Percentiles rank a stretch among this genome's conserved stretches.
phyloP scores from a whole-genome alignment of 2,113 vertebrate species.

The Octodon degus region DNA sequence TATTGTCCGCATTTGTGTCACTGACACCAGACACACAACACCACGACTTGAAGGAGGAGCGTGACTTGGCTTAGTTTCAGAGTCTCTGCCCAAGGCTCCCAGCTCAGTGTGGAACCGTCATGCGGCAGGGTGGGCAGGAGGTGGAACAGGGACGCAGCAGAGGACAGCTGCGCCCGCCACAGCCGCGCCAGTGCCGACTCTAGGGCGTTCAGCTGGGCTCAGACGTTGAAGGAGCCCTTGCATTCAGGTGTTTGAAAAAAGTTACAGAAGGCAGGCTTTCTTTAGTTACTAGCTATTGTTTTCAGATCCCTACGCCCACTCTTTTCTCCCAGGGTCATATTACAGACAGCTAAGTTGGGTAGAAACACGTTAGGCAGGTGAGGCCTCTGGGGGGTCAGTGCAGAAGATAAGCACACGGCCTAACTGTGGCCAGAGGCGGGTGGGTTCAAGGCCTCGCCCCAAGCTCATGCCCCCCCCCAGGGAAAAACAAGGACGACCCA shows the following conservation, averaged over 20 bases:
- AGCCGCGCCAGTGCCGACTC: not conserved
- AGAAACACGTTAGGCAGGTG: not conserved
- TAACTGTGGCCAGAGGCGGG: too few relatives aligned
- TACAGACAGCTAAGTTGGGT: not conserved
- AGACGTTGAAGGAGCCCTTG: not conserved
- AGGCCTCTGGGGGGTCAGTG: too few relatives aligned
- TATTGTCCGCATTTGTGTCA: not conserved
- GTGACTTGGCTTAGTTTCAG: not conserved
- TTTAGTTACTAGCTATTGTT: not conserved
- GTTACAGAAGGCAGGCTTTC: not conserved
- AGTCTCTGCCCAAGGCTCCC: not conserved
- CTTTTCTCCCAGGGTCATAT: not conserved
- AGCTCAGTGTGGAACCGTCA: not conserved
- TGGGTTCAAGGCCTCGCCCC: not conserved
- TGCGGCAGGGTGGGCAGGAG: not conserved
- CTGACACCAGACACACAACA: not conserved
- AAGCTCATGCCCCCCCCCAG: not conserved
- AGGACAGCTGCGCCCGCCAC: not conserved
- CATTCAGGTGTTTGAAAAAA: not conserved
- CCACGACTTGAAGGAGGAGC: not conserved
- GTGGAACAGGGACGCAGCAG: not conserved
- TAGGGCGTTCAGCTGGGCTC: not conserved
- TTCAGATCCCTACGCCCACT: not conserved
- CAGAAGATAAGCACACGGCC: too few relatives aligned
- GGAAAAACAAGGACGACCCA: not conserved